These are phyloP conservation scores for Rafetus swinhoei DNA, from an alignment of 2,113 vertebrate species.

Conservation along the genomic window DNA sequence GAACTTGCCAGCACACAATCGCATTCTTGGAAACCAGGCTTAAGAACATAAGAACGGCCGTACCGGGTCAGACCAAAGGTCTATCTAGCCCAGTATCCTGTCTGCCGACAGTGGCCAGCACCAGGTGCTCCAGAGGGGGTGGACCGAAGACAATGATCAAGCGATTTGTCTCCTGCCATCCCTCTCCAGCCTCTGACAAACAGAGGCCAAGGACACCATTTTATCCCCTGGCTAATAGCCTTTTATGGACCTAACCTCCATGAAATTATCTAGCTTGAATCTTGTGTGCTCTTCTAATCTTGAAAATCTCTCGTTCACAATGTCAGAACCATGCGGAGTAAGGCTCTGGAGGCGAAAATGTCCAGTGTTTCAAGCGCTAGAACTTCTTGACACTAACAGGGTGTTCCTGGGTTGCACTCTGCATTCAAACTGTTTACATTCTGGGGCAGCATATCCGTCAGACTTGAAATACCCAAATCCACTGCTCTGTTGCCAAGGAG, in stretches of 20 bases:
- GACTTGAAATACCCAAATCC: background rate
- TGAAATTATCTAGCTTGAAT: too few relatives aligned
- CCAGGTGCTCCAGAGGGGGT: too few relatives aligned
- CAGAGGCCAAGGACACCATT: too few relatives aligned
- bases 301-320: background rate
- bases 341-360: background rate
- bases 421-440: background rate
- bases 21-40: background rate
- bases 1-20: background rate
- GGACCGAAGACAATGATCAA: too few relatives aligned
- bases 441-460: background rate
- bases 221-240: too few relatives aligned
- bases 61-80: too few relatives aligned
- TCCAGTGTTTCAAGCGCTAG: background rate
- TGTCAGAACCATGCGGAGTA: background rate
- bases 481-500: background rate
- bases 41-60: too few relatives aligned
- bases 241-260: too few relatives aligned
- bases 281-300: background rate
- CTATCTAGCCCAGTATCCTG: too few relatives aligned
- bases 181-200: too few relatives aligned
- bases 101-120: too few relatives aligned
- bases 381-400: background rate
- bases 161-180: too few relatives aligned
- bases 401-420: background rate